A percentile compares a stretch with the other conserved stretches of the same genome.
These are phyloP conservation scores for Jacana jacana DNA, from an alignment of 2,113 vertebrate genomes.

Conservation along the genomic window DNA sequence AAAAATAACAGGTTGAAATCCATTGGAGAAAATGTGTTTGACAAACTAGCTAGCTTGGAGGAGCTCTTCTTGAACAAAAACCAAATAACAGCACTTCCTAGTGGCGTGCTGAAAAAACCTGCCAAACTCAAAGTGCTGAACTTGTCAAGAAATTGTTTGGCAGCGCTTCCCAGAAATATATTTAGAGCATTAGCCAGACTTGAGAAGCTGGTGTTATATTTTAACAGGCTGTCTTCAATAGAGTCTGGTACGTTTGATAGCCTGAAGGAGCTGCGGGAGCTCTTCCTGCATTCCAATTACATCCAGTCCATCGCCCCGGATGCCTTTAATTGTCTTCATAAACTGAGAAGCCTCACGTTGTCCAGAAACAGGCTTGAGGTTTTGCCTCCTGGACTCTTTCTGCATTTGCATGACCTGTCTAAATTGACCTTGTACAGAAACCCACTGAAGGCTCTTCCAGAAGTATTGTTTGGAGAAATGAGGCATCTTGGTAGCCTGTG, in stretches of 20 bases:
- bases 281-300: slow-evolving; percentile 78
- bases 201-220: slow-evolving; percentile 71
- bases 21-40: slow-evolving; percentile 70
- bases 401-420: slow-evolving; percentile 73
- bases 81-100: slow-evolving; percentile 62
- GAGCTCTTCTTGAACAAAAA: slow-evolving; percentile 81
- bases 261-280: slow-evolving; percentile 74
- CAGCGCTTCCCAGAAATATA: slow-evolving; percentile 71
- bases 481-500: slow-evolving; percentile 77
- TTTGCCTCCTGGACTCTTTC: slow-evolving; percentile 81
- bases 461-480: slow-evolving; percentile 85
- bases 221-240: slow-evolving; percentile 77
- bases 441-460: slow-evolving; percentile 80
- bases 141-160: slow-evolving; percentile 80
- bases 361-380: slow-evolving; percentile 77
- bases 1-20: slow-evolving; percentile 73
- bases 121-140: slow-evolving; percentile 76
- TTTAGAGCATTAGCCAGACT: slow-evolving; percentile 78
- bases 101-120: slow-evolving; percentile 71
- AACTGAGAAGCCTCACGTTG: slow-evolving; percentile 72
- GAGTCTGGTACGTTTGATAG: slow-evolving; percentile 72
- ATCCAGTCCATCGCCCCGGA: slow-evolving; percentile 72
- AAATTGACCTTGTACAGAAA: slow-evolving; percentile 83
- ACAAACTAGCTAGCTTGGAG: slow-evolving; percentile 66
- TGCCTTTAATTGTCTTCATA: slow-evolving; percentile 78